Conservation (phyloP, 2,797 vertebrate genomes). For the Sitta carolinensis region DNA sequence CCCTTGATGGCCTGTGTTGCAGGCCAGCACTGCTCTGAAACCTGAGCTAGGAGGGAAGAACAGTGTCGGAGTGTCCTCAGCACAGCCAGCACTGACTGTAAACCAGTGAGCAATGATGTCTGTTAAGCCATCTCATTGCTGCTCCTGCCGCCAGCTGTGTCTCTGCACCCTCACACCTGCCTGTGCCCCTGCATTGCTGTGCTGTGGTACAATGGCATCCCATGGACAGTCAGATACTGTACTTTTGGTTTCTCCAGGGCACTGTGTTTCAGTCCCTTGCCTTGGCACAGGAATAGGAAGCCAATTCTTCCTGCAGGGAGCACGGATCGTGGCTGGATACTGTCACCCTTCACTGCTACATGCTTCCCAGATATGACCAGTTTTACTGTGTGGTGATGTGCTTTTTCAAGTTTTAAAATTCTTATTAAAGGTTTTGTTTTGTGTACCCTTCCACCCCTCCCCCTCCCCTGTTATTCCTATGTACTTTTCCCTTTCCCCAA, state of each 20-base stretch:
- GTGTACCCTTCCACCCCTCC: no score
- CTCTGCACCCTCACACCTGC: neutral
- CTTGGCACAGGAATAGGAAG: neutral
- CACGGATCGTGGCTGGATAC: neutral
- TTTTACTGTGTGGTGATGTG: no score
- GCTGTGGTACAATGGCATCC: neutral
- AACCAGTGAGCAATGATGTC: neutral
- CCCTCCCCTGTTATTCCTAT: no score
- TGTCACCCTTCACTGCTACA: neutral
- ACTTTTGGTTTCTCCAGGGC: neutral
- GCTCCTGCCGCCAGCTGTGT: neutral
- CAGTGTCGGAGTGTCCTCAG: accelerated
- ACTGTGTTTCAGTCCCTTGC: neutral
- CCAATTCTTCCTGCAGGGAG: neutral
- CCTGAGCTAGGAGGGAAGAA: neutral
- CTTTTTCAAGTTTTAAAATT: no score
- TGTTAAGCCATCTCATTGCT: neutral
- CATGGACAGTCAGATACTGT: neutral
- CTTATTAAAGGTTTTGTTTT: no score
- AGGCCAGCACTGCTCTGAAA: neutral
- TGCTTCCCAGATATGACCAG: neutral
- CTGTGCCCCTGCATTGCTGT: accelerated
- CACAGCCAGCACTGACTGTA: neutral
- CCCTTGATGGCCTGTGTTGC: neutral
- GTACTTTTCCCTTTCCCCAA: no score